Evolutionary conservation across 2,888 invertebrate genomes (phyloP), one percentile per base, ranked within the genome.

Genomic region (Balanococcus diminutus): DNA sequence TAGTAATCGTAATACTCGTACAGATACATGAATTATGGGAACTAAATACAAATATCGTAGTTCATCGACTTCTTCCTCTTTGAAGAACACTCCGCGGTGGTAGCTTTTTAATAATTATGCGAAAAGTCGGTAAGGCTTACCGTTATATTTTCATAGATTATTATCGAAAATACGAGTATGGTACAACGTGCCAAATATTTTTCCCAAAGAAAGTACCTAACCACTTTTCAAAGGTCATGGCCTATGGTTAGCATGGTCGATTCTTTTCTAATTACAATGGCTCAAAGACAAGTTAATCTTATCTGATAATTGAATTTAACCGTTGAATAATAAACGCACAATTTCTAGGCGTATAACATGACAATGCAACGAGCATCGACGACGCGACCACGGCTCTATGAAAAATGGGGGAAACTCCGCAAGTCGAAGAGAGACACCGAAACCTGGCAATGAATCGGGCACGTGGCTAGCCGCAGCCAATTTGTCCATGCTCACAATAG

Each of bases 381-480:
- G 51, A 51, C 51, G n/a, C 14, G 51, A 51, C 51, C 5, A n/a
- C 1, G 4, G 46, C 51, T n/a, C n/a, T 8, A 11, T 56, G 56
- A 56, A 56, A 56, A 56, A 56, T 56, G 56, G 56, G 56, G 72
- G 72, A 72, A 72, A 72, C n/a, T 79, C n/a, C n/a, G n/a, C n/a
- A n/a, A n/a, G n/a, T n/a, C 16, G 75, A 67, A 6, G 67, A 25
- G 28, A 28, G 19, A 79, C 32, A n/a, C 36, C n/a, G n/a, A 28
- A 79, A 79, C n/a, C 75, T 79, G 75, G 75, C 75, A 79, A 79
- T 79, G 75, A 79, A 79, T 79, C 36, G 75, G 75, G 75, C 75
- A 79, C 75, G 75, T 79, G 75, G 75, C 75, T 79, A 8, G 67
- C 67, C 67, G 67, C 67, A 28, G 67, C 67, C 67, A 79, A 79